phyloP scores from a whole-genome alignment of 2,888 invertebrate species.

The Imbricaverruca yamaguchii region DNA sequence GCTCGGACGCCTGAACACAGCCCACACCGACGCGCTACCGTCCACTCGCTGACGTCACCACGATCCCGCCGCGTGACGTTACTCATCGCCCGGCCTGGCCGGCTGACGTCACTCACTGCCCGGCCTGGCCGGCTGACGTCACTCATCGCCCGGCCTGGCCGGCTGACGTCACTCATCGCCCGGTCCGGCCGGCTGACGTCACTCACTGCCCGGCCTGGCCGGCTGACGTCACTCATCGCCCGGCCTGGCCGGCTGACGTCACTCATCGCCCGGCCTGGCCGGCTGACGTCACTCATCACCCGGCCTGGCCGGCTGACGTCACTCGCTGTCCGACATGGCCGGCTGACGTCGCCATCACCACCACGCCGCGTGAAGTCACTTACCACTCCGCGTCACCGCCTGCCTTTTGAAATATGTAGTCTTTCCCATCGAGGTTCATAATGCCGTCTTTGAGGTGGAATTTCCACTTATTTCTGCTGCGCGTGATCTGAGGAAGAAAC shows the following conservation, averaged over 20 bases:
- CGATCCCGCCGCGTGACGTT: too few relatives aligned
- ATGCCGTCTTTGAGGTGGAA: conserved; percentile 99
- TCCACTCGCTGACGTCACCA: too few relatives aligned
- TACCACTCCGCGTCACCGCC: conserved; percentile 99
- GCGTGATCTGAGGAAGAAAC: conserved; percentile 64
- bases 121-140: not conserved
- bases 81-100: too few relatives aligned
- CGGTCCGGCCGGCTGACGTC: not conserved
- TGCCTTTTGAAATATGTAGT: conserved; percentile 98
- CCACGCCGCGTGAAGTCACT: conserved; percentile 26
- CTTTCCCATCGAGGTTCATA: conserved; percentile 96
- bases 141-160: not conserved
- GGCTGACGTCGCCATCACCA: conserved; percentile 68
- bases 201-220: conserved; percentile 52
- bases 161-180: not conserved
- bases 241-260: conserved; percentile 29
- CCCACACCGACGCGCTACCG: too few relatives aligned
- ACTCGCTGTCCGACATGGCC: conserved; percentile 53
- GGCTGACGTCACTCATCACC: not conserved
- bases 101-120: too few relatives aligned
- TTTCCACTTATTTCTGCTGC: conserved; percentile 98
- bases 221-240: conserved; percentile 59
- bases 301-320: not conserved
- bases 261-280: conserved; percentile 45
- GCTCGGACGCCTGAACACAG: too few relatives aligned